phyloP scores from a whole-genome alignment of 2,797 vertebrate species.

The Coccyzus lansbergi region DNA sequence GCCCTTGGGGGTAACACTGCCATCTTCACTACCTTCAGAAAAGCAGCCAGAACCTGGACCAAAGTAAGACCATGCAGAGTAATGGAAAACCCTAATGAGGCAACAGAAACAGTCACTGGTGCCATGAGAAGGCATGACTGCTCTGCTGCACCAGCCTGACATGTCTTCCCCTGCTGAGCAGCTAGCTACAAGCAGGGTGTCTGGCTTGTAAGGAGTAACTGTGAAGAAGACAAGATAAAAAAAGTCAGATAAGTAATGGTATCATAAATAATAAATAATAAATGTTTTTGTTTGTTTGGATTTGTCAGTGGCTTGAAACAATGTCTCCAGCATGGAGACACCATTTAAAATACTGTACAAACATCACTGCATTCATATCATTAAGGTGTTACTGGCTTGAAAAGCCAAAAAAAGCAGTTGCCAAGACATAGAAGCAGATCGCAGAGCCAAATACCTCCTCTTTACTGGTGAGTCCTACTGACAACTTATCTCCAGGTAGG shows the following conservation, averaged over 20 bases:
- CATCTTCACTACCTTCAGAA: background rate
- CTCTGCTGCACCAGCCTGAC: background rate
- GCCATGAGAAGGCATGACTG: fast-evolving
- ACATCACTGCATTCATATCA: background rate
- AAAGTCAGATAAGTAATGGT: background rate
- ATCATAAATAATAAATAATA: background rate
- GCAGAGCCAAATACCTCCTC: background rate
- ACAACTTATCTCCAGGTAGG: background rate
- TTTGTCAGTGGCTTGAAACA: background rate
- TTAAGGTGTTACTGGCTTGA: background rate
- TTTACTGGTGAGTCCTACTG: background rate
- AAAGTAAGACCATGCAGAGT: background rate
- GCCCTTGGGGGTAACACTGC: fast-evolving
- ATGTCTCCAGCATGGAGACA: background rate
- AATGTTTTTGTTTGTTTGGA: background rate
- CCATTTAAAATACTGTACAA: fast-evolving
- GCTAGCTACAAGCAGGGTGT: fast-evolving
- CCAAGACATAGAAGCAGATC: background rate
- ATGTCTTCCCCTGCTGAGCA: background rate
- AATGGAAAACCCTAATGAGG: background rate
- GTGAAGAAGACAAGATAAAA: background rate
- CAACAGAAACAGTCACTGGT: fast-evolving
- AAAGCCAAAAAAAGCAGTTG: background rate
- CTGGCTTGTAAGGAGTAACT: background rate
- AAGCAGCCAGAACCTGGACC: background rate